These are phyloP conservation scores for Rhinopithecus roxellana DNA, from an alignment of 2,113 vertebrate species.

Conservation along the genomic window DNA sequence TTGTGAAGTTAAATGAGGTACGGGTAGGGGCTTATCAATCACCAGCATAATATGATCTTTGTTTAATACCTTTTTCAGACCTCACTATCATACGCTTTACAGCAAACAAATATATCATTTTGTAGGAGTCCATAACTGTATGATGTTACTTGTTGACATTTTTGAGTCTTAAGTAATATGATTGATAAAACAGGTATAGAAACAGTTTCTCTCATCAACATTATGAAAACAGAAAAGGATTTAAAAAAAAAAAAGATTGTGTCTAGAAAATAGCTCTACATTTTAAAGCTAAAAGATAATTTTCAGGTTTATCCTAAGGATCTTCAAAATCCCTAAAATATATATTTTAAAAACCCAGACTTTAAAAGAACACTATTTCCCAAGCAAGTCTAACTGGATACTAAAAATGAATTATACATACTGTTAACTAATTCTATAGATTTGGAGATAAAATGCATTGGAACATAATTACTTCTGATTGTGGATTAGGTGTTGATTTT, in stretches of 20 bases:
- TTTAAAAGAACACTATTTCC: background rate
- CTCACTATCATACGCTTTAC: background rate
- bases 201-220: background rate
- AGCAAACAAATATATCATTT: slow-evolving; percentile 20
- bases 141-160: background rate
- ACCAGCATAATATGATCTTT: background rate
- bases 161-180: background rate
- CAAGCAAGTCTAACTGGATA: background rate
- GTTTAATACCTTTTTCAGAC: background rate
- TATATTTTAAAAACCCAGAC: background rate
- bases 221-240: background rate
- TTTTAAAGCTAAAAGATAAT: slow-evolving; percentile 34
- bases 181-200: background rate
- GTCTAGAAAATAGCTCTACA: slow-evolving; percentile 13
- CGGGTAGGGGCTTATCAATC: background rate
- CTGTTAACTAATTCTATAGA: background rate
- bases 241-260: background rate
- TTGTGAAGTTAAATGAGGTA: background rate
- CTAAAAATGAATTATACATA: slow-evolving; percentile 6
- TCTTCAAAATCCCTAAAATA: slow-evolving; percentile 43
- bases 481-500: background rate
- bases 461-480: background rate
- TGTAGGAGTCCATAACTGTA: background rate
- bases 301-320: background rate
- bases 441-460: background rate